These are phyloP conservation scores for Paguma larvata DNA, from an alignment of 2,797 vertebrate genomes.

Conservation along the genomic window DNA sequence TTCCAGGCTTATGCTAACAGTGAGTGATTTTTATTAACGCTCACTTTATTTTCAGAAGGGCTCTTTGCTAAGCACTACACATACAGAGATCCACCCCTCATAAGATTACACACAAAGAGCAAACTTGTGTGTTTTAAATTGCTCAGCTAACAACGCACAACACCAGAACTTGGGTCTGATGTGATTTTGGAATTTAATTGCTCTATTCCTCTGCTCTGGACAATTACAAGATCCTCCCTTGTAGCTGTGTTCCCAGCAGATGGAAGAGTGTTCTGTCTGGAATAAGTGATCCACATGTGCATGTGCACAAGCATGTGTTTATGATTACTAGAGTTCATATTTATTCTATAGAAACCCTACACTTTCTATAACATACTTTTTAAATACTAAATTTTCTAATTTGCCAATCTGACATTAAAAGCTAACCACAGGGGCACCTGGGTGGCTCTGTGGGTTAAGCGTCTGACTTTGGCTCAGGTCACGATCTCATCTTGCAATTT, in stretches of 20 bases:
- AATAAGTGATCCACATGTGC: background rate
- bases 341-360: background rate
- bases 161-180: background rate
- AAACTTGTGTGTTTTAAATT: background rate
- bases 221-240: background rate
- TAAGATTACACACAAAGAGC: background rate
- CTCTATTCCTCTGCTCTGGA: background rate
- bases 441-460: too few species aligned
- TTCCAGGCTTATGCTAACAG: background rate
- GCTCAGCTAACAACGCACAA: background rate
- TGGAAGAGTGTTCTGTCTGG: background rate
- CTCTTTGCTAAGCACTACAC: background rate
- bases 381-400: background rate
- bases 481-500: too few species aligned
- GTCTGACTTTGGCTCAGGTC: too few species aligned
- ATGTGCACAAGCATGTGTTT: background rate
- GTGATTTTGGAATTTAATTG: background rate
- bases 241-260: background rate
- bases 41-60: background rate
- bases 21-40: background rate
- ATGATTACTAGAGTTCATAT: slow-evolving; percentile 10
- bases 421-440: background rate
- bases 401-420: background rate
- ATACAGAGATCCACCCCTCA: background rate
- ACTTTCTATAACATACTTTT: background rate